Evolutionary conservation across 2,888 invertebrate species (phyloP).

Genomic region (Acronicta leporina): DNA sequence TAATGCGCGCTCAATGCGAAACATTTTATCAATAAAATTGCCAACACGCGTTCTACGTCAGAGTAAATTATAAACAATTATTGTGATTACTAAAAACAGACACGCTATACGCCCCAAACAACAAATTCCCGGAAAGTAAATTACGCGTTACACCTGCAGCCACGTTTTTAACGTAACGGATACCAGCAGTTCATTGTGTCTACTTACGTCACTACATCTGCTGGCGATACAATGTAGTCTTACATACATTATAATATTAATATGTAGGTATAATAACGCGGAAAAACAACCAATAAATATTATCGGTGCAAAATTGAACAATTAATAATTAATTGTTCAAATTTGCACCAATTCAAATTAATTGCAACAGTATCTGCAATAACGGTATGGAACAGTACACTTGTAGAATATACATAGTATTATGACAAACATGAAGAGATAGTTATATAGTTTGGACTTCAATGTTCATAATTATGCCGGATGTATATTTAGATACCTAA

Average conservation of each 20-base stretch:
- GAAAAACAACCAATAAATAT: conserved; percentile 43
- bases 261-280: conserved; percentile 26
- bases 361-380: too few species aligned
- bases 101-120: conserved; percentile 65
- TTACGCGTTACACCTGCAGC: conserved; percentile 31
- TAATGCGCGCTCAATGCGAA: conserved; percentile 59
- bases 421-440: too few species aligned
- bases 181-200: conserved; percentile 26
- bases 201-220: conserved; percentile 47
- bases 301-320: conserved; percentile 41
- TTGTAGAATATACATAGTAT: too few species aligned
- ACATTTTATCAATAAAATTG: conserved; percentile 55
- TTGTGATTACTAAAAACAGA: conserved; percentile 47
- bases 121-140: conserved; percentile 56
- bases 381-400: too few species aligned
- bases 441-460: too few species aligned
- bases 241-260: too few species aligned
- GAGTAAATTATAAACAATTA: conserved; percentile 31
- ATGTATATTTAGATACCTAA: too few species aligned
- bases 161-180: conserved; percentile 50
- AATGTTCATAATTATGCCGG: too few species aligned
- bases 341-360: background rate
- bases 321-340: conserved; percentile 31
- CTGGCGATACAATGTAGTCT: conserved; percentile 37
- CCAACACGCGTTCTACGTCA: conserved; percentile 40